Base-by-base conservation (phyloP, 1,140 invertebrate species). In the Bombus breviceps region DNA sequence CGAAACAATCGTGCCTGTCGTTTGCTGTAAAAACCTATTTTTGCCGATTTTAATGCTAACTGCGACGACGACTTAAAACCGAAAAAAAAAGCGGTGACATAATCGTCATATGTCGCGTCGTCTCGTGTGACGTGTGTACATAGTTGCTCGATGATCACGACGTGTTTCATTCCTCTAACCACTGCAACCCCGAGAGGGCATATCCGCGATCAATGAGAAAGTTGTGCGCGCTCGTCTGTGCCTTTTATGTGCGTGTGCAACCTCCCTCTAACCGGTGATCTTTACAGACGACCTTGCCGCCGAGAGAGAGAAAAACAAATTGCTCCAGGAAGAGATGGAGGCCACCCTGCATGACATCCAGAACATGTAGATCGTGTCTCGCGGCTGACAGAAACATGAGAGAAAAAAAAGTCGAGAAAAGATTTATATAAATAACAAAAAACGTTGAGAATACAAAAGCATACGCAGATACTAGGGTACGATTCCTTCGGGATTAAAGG, bases 301-400 rank as follows among this genome's bases (percentile, higher is more conserved):
- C 93, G 98, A 99, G 96, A 98, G 98, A 96, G 98, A 98, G 96
- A 98, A 98, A 97, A 99, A 98, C 96, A 99, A 98, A 97, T 96
- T 98, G 95, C 97, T 99, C 92, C 98, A 99, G 95, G 98, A 99
- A 95, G 99, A 99, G 96, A 99, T 99, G 98, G 99, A 99, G 96
- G 97, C 98, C 93, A 99, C 99, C 93, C 97, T 99, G 96, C 98
- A 99, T 97, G 99, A 99, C 96, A 99, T 99, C 96, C 98, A 99
- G 96, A 99, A 99, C 96, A 99, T 99, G 98, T 99, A 98, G 78
- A 90, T 90, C 89, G 86, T 92, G 89, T 93, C 92, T 92, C 89
- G 92, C 92, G 92, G 89, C 93, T 92, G 92, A 83, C 76, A 71
- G 62, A 86, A 85, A 89, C 62, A 84, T 73, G 74, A 89, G 59